These are phyloP conservation scores for Hoplias malabaricus DNA, from an alignment of 2,113 vertebrate genomes.

Conservation along the genomic window DNA sequence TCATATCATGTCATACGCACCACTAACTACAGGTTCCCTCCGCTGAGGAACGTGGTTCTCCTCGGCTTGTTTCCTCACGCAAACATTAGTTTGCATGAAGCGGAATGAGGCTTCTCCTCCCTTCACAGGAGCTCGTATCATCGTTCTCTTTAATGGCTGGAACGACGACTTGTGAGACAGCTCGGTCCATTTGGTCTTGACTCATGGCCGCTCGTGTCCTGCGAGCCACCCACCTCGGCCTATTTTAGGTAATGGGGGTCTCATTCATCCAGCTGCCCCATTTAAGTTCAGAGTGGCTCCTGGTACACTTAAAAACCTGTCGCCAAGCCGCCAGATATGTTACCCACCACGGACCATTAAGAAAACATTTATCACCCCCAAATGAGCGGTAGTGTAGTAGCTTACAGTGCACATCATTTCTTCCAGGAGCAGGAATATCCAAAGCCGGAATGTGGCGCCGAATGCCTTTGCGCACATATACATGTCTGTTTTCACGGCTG, in stretches of 20 bases:
- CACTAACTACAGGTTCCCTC: not conserved
- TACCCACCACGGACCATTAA: conserved; percentile 44
- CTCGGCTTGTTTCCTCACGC: not conserved
- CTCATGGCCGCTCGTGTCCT: conserved; percentile 3
- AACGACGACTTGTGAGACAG: conserved; percentile 23
- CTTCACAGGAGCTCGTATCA: not conserved
- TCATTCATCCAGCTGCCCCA: conserved; percentile 46
- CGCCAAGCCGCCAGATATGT: conserved; percentile 7
- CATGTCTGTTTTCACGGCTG: conserved; percentile 16
- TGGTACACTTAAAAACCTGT: conserved; percentile 41
- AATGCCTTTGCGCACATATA: not conserved
- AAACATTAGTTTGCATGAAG: conserved; percentile 11
- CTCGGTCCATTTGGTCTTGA: conserved; percentile 24
- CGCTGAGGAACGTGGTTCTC: not conserved
- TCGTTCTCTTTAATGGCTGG: conserved; percentile 18
- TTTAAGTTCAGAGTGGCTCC: conserved; percentile 40
- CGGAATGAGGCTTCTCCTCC: not conserved
- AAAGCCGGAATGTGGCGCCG: not conserved
- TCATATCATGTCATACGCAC: not conserved
- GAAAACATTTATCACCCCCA: conserved; percentile 35
- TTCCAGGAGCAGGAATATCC: not conserved
- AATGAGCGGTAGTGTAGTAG: conserved; percentile 28
- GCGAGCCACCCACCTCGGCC: conserved; percentile 29
- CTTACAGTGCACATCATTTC: not conserved
- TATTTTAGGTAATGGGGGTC: conserved; percentile 36